Base-by-base conservation (phyloP, 2,888 invertebrate genomes). In the Troglohyphantes excavatus region DNA sequence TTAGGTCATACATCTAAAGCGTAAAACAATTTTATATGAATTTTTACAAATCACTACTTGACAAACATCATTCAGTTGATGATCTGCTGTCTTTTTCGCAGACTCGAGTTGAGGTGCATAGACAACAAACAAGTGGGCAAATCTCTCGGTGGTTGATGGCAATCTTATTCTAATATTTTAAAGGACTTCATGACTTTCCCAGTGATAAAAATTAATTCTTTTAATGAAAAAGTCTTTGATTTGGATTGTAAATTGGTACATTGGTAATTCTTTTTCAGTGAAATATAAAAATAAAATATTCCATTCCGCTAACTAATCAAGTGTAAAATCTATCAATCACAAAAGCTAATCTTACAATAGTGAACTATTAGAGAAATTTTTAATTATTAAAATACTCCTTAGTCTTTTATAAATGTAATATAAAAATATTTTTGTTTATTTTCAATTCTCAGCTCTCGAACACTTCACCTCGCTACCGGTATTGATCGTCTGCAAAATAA, bases 401-500 rank as follows among this genome's bases (percentile, higher is more conserved):
- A n/a, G n/a, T 3, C 33, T 33, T 6, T 33, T 33, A 9, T 33
- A 9, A 33, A 9, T 6, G 5, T 9, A 33, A 33, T 9, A 33
- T 33, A 53, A 53, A 53, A 53, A 2, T 53, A 53, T n/a, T 53
- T 53, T 33, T 33, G 3, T 9, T 33, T n/a, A 53, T 13, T 7
- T 53, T 53, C n/a, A 13, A n/a, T n/a, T 53, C 9, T 53, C 68
- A 76, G 65, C 19, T 23, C 2, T 75, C 21, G 21, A 39, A 76
- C 88, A 67, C n/a, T 81, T 88, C 75, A 76, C 46, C 76, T 82
- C 65, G 7, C 11, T 11, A 53, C 53, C 9, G 19, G 33, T 88
- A 88, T 88, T 82, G 88, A 88, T 88, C 76, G 82, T 82, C 88
- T 82, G 88, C 75, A 76, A 88, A 68, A 27, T 61, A 53, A 43